A percentile compares a stretch with the other conserved stretches of the same genome.
phyloP scores from a whole-genome alignment of 2,888 invertebrate species.

The Hydrotaea cyrtoneurina region DNA sequence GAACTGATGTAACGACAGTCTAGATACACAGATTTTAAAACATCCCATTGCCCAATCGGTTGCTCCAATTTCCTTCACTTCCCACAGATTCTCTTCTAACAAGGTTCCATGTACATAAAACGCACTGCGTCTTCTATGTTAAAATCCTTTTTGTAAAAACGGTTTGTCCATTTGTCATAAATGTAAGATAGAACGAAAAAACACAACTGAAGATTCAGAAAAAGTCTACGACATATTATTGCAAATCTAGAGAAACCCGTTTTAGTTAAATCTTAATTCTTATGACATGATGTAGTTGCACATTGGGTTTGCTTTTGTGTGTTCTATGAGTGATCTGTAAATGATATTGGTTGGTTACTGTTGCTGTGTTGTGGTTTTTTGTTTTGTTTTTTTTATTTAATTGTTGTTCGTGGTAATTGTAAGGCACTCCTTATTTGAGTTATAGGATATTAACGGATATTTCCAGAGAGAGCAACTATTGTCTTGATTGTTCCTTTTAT shows the following conservation, averaged over 20 bases:
- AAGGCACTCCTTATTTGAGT: conserved; percentile 66
- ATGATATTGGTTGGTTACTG: conserved; percentile 39
- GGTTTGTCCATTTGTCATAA: background rate
- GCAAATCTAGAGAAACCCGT: conserved; percentile 52
- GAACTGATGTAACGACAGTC: too few relatives aligned
- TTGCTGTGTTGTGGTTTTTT: conserved; percentile 7
- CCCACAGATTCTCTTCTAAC: background rate
- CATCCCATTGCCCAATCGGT: too few relatives aligned
- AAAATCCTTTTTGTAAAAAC: too few relatives aligned
- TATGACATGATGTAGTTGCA: background rate
- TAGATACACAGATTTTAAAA: too few relatives aligned
- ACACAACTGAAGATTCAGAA: background rate
- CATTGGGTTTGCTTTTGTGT: background rate
- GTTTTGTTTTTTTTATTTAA: conserved; percentile 11
- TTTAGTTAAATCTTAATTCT: conserved; percentile 8
- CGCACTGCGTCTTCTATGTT: too few relatives aligned
- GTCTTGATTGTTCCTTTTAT: conserved; percentile 63
- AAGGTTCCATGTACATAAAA: too few relatives aligned
- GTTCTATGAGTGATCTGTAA: conserved; percentile 13
- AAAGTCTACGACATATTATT: background rate
- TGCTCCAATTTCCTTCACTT: background rate
- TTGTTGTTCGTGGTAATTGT: conserved; percentile 45
- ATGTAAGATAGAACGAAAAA: background rate
- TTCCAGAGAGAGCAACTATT: conserved; percentile 64
- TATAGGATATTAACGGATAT: conserved; percentile 57